Evolutionary conservation across 1,140 invertebrate species (phyloP).

Genomic region (Colletes latitarsis): DNA sequence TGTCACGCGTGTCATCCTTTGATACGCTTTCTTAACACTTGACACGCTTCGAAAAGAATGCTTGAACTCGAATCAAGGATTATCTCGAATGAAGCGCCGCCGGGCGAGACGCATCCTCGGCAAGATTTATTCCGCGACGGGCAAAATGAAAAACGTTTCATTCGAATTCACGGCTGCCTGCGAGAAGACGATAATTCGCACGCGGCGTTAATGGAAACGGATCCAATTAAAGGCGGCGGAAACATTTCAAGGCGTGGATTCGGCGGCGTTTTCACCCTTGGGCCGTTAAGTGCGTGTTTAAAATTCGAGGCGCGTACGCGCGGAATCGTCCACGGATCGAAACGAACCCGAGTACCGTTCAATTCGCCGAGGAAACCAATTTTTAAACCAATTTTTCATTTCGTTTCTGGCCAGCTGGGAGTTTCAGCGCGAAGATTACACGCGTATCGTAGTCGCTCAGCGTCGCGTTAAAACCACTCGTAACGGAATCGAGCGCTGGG

Average conservation of each 20-base stretch:
- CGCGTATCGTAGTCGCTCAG: conserved; percentile 10
- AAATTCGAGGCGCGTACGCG: conserved; percentile 41
- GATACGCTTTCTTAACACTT: too few species aligned
- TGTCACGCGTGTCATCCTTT: too few species aligned
- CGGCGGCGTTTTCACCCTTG: conserved; percentile 7
- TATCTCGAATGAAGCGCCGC: not conserved
- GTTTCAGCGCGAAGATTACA: conserved; percentile 37
- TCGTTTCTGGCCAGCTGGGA: not conserved
- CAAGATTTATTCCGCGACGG: not conserved
- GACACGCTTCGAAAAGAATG: too few species aligned
- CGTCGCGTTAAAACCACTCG: conserved; percentile 30
- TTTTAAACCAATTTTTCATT: conserved; percentile 60
- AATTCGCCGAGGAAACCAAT: conserved; percentile 37
- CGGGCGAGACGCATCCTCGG: not conserved
- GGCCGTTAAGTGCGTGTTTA: conserved; percentile 33
- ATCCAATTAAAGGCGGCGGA: conserved; percentile 37
- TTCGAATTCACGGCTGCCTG: not conserved
- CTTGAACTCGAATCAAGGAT: not conserved
- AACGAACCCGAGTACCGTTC: conserved; percentile 31
- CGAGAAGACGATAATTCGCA: conserved; percentile 14
- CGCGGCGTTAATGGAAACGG: conserved; percentile 28
- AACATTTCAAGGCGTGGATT: conserved; percentile 21
- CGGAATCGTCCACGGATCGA: conserved; percentile 3
- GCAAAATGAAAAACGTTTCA: conserved; percentile 3
- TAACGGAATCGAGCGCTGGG: not conserved